Conservation (phyloP, 2,797 vertebrate genomes). For the Halcyon badia region DNA sequence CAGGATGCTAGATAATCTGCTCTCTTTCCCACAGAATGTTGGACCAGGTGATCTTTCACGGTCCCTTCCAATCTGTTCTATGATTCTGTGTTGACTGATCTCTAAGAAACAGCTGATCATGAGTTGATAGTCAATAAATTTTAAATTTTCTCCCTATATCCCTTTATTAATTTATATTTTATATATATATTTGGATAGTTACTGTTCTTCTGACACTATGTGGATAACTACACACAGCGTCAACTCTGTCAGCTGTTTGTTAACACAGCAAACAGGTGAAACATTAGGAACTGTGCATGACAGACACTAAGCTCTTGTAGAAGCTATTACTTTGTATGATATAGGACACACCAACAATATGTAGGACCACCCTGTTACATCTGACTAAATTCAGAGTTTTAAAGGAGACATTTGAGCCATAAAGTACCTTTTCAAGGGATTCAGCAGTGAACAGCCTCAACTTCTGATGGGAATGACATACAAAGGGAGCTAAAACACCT, state of each 20-base stretch:
- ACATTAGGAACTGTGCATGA: neutral
- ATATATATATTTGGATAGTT: neutral
- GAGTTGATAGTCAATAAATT: neutral
- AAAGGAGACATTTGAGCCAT: neutral
- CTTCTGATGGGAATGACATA: neutral
- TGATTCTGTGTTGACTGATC: neutral
- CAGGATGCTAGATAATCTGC: neutral
- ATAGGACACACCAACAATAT: neutral
- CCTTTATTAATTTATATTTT: neutral
- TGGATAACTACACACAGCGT: neutral
- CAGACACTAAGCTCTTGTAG: neutral
- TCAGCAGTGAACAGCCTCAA: neutral
- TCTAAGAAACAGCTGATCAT: neutral
- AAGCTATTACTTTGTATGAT: neutral
- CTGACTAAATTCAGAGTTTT: neutral
- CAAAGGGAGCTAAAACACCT: neutral
- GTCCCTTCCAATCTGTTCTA: neutral
- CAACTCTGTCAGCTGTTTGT: neutral
- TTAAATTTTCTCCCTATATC: neutral
- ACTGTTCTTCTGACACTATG: neutral
- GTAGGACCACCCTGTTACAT: neutral
- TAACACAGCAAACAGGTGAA: neutral
- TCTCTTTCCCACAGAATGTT: neutral
- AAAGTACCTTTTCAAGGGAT: neutral
- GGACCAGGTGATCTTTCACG: neutral